Base-by-base conservation (phyloP, 2,888 invertebrate genomes). In the Pristionchus exspectatus region DNA sequence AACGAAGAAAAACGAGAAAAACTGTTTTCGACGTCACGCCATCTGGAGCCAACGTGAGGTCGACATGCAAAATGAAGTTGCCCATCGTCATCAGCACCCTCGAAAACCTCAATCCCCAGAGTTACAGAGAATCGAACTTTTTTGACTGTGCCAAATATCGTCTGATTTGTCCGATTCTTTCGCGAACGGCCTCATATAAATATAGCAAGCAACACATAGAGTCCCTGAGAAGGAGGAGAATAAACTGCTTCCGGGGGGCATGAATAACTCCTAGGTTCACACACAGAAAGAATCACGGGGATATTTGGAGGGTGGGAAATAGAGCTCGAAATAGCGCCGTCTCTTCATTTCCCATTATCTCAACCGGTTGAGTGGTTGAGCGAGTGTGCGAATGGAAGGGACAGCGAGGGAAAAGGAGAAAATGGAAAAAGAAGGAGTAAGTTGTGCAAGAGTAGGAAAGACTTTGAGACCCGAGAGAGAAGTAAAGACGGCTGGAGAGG, bases 241-340 rank as follows among this genome's bases (percentile, higher is more conserved):
- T 24, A 50, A 24, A 1, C 33, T 30, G 81, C 50, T 54, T 18
- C 44, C 81, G 44, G 81, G 63, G 77, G 44, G 81, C 50, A 81
- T 81, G 38, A 81, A 81, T 81, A 50, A 81, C 27, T 81, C 81
- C 81, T 81, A 81, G 4, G 50, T 54, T 81, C 81, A 81, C 81
- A 81, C 81, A 59, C 27, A 30, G 83, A 83, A 84, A 84, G 84
- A 18, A 59, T 24, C 30, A 59, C 56, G 24, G 59, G 59, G 50
- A 21, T 84, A 33, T 72, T 72, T n/a, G 14, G 14, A 16, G 84
- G 59, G 59, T 54, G 83, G n/a, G 83, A 83, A 50, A 56, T 30
- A 1, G 38, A 16, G 38, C 38, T 38, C 38, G 38, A 38, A 38
- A 38, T 38, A 38, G 38, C 38, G 38, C 38, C 38, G 38, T 27